A percentile compares a stretch with the other conserved stretches of the same genome.
phyloP scores from a whole-genome alignment of 2,797 vertebrate species.

The Myripristis jacobus region DNA sequence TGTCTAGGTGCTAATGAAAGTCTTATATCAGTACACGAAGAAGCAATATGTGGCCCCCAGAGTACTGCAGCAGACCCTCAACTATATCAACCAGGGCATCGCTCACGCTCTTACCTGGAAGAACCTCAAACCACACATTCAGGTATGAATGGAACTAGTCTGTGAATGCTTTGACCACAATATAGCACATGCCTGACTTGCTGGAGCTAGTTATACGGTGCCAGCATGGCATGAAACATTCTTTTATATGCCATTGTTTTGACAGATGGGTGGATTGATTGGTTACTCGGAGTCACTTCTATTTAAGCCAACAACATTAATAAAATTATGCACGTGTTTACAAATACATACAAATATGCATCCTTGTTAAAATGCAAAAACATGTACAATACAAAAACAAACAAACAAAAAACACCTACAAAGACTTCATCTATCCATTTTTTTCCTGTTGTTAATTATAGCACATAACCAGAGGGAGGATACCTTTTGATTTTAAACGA shows the following conservation, averaged over 20 bases:
- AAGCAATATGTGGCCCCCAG: constrained; percentile 98
- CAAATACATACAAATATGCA: no score
- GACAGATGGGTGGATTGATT: constrained; percentile 5
- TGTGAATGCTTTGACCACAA: not conserved
- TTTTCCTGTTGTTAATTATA: no score
- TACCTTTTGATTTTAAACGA: not conserved
- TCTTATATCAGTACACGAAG: constrained; percentile 97
- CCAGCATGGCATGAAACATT: not conserved
- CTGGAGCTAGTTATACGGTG: constrained; percentile 3
- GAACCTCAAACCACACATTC: constrained; percentile 97
- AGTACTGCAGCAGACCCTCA: constrained; percentile 97
- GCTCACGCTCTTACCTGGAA: constrained; percentile 99
- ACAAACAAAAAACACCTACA: no score
- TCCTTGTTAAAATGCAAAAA: no score
- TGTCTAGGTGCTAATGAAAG: constrained; percentile 95
- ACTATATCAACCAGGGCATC: constrained; percentile 99
- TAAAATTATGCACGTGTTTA: no score
- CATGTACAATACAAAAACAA: no score
- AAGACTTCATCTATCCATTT: no score
- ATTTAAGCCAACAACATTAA: no score
- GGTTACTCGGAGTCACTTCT: no score
- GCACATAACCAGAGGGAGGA: not conserved
- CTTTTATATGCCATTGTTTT: not conserved
- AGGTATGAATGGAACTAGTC: constrained; percentile 81
- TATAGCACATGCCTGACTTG: not conserved